Evolutionary conservation across 2,113 vertebrate species (phyloP).

Genomic region (Callipepla californica): DNA sequence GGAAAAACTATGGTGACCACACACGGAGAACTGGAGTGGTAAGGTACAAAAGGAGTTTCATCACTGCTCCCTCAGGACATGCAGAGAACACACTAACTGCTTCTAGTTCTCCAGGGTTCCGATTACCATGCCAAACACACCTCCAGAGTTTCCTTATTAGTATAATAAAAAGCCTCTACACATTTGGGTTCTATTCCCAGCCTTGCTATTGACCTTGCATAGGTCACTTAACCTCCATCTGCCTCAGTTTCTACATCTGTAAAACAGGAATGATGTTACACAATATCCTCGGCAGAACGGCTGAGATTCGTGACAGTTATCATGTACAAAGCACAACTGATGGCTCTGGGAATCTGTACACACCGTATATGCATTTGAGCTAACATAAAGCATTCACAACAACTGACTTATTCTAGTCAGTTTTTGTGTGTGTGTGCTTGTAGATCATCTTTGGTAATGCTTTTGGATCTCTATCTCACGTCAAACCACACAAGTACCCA

Average conservation of each 20-base stretch:
- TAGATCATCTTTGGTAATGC: neutral
- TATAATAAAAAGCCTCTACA: constrained; percentile 74
- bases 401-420: neutral
- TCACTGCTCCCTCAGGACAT: constrained; percentile 75
- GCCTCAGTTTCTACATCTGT: constrained; percentile 63
- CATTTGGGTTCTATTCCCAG: constrained; percentile 68
- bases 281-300: neutral
- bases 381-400: neutral
- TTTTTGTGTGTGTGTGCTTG: neutral
- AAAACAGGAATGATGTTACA: neutral
- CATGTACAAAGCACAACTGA: neutral
- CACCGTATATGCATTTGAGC: neutral
- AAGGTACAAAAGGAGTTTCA: constrained; percentile 77
- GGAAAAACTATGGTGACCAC: constrained; percentile 49
- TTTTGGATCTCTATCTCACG: neutral
- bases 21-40: constrained; percentile 40
- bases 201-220: constrained; percentile 68
- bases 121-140: constrained; percentile 71
- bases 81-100: constrained; percentile 38
- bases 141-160: constrained; percentile 74
- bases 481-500: neutral
- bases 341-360: neutral
- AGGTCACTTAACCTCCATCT: constrained; percentile 68
- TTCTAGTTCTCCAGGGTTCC: constrained; percentile 61
- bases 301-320: neutral